phyloP scores from a whole-genome alignment of 2,113 vertebrate genomes.

The Cochlearius cochlearius region DNA sequence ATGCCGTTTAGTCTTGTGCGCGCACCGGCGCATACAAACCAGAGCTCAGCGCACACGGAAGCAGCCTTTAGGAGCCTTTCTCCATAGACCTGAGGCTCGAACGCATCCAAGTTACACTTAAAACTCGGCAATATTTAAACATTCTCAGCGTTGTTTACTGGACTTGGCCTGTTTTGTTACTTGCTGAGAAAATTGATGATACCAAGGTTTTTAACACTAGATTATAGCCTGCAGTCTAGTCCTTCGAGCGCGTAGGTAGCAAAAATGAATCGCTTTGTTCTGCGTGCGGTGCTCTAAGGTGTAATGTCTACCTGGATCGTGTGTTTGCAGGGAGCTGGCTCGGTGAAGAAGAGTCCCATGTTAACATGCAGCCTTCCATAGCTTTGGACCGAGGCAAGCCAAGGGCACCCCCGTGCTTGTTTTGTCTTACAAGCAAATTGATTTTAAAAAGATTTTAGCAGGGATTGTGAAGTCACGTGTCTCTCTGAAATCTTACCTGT shows the following conservation, averaged over 20 bases:
- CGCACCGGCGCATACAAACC: fast-evolving
- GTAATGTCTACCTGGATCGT: neutral
- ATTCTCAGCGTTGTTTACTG: neutral
- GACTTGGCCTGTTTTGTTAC: neutral
- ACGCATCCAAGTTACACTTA: neutral
- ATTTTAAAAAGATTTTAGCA: neutral
- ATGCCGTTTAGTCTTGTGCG: neutral
- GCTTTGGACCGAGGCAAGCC: neutral
- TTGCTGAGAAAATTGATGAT: neutral
- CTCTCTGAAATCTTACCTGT: neutral
- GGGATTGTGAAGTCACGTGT: neutral
- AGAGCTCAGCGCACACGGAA: neutral
- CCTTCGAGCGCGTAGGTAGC: neutral
- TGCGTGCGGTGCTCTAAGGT: neutral
- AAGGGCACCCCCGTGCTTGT: neutral
- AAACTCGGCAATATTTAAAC: neutral
- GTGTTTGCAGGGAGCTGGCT: neutral
- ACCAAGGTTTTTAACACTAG: neutral
- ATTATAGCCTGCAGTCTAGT: neutral
- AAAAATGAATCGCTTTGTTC: neutral
- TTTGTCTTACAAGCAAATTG: neutral
- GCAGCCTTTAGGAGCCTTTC: neutral
- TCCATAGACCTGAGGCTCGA: neutral
- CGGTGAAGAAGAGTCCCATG: neutral
- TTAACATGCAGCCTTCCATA: neutral